Percentiles rank a stretch among this genome's conserved stretches.
Conservation (phyloP, 2,113 vertebrate species). For the Anas platyrhynchos region DNA sequence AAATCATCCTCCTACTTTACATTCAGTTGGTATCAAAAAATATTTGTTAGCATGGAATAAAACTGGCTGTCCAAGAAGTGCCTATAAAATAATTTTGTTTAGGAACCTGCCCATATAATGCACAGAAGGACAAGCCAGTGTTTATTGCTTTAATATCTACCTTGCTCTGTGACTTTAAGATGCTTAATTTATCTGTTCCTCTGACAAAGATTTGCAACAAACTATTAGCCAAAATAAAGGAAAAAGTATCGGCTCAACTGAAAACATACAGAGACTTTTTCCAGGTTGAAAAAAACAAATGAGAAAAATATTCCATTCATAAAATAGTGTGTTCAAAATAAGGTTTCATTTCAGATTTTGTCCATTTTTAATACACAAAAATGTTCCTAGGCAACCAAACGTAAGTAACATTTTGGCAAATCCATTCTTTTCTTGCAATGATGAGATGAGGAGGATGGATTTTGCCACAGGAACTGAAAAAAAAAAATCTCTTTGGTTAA, state of each 20-base stretch:
- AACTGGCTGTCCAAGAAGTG: not conserved
- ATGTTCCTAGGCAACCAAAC: not conserved
- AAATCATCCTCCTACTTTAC: slow-evolving; percentile 1
- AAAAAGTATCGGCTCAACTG: not conserved
- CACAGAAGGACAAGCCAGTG: not conserved
- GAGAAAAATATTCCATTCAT: not conserved
- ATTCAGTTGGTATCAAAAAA: not conserved
- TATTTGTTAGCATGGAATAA: not conserved
- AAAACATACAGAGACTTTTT: not conserved
- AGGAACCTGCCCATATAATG: not conserved
- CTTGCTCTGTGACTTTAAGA: not conserved
- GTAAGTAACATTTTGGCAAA: not conserved
- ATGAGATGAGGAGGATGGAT: not conserved
- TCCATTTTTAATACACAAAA: not conserved
- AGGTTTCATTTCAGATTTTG: not conserved
- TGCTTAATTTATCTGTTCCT: not conserved
- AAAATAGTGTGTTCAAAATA: not conserved
- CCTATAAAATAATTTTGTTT: not conserved
- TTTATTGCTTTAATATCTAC: not conserved
- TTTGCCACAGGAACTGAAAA: not conserved
- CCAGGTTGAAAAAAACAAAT: not conserved
- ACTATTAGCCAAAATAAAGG: not conserved
- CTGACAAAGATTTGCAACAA: not conserved
- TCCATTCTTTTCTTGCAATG: not conserved
- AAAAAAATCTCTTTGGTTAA: not conserved